Percentiles rank a stretch among this genome's conserved stretches.
Conservation (phyloP, 2,888 invertebrate genomes). For the Hirtodrosophila alboralis region DNA sequence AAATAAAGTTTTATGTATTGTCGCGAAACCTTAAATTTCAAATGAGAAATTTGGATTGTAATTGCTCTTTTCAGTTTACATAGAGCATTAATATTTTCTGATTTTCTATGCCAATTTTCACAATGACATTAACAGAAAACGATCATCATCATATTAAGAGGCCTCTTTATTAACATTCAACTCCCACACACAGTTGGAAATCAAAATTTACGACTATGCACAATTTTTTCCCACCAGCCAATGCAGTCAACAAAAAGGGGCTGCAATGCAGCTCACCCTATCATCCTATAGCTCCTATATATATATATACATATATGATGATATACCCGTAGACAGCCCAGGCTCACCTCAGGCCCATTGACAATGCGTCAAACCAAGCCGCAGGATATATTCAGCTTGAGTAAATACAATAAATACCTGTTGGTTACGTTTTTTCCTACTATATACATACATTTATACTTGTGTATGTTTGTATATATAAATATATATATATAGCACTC, state of each 20-base stretch:
- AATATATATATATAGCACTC: conserved; percentile 32
- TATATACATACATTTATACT: too few species aligned
- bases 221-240: conserved; percentile 66
- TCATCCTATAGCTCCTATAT: conserved; percentile 8
- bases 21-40: too few species aligned
- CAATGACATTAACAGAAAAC: conserved; percentile 25
- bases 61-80: too few species aligned
- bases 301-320: conserved; percentile 1
- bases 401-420: conserved; percentile 79
- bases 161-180: conserved; percentile 55
- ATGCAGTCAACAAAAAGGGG: conserved; percentile 27
- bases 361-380: conserved; percentile 75
- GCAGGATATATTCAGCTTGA: conserved; percentile 75
- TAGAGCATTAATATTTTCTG: background rate
- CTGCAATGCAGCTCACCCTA: conserved; percentile 7
- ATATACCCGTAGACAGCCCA: conserved; percentile 32
- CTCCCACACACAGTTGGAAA: conserved; percentile 59
- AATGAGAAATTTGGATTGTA: too few species aligned
- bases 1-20: too few species aligned
- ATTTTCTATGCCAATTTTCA: conserved; percentile 23
- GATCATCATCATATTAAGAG: conserved; percentile 41
- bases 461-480: too few species aligned
- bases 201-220: conserved; percentile 54
- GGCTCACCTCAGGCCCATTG: conserved; percentile 56
- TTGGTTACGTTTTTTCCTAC: conserved; percentile 59